Percentiles rank a stretch among this genome's conserved stretches.
Conservation (phyloP, 2,113 vertebrate species). For the Steatornis caripensis region DNA sequence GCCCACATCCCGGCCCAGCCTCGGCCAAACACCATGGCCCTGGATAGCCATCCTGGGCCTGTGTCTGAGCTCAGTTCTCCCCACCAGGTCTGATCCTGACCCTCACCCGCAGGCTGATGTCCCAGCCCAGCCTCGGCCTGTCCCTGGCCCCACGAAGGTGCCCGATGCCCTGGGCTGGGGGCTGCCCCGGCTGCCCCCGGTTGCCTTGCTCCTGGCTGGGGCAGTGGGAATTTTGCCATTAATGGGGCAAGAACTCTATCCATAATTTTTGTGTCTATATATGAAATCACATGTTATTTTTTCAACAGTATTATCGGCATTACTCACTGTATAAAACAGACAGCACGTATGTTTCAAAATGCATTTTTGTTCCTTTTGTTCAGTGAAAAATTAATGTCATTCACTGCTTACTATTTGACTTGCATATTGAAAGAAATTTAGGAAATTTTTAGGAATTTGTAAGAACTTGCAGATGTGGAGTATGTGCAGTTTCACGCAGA, state of each 20-base stretch:
- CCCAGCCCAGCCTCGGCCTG: neutral
- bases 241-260: neutral
- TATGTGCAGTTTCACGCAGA: neutral
- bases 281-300: neutral
- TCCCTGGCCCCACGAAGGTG: neutral
- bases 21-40: fast-evolving
- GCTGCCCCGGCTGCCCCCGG: neutral
- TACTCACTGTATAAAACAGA: neutral
- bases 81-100: neutral
- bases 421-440: neutral
- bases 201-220: neutral
- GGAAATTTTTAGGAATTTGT: neutral
- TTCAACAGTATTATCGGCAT: neutral
- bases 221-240: neutral
- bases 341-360: fast-evolving
- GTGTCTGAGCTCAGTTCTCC: neutral
- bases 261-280: neutral
- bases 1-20: neutral
- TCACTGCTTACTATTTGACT: neutral
- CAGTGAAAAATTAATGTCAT: neutral
- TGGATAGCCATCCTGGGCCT: neutral
- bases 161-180: no score
- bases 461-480: neutral
- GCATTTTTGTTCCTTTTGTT: neutral
- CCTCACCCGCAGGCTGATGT: neutral